Percentiles rank a stretch among this genome's conserved stretches.
These are phyloP conservation scores for Chascanopsetta lugubris DNA, from an alignment of 2,113 vertebrate species.

Conservation along the genomic window DNA sequence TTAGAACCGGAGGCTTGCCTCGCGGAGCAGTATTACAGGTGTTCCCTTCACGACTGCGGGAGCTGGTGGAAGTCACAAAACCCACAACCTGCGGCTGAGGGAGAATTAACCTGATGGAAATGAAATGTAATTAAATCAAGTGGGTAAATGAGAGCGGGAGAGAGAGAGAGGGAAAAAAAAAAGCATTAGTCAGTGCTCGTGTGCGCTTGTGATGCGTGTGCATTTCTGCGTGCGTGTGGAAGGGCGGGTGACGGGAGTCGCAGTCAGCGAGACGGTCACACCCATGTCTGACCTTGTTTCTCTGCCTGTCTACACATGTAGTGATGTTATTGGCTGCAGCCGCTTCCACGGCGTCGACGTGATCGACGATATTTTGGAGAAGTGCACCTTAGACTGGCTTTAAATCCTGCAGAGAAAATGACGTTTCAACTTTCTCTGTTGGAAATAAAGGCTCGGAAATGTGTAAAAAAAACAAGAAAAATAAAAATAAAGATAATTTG, in stretches of 20 bases:
- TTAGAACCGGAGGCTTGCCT: slow-evolving; percentile 66
- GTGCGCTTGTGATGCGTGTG: not conserved
- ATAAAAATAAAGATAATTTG: too few species aligned
- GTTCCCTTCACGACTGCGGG: slow-evolving; percentile 59
- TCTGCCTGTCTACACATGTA: slow-evolving; percentile 66
- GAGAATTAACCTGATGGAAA: slow-evolving; percentile 53
- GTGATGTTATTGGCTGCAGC: slow-evolving; percentile 54
- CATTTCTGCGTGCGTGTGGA: slow-evolving; percentile 35
- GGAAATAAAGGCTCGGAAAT: not conserved
- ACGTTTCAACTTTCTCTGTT: not conserved
- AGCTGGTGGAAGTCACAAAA: slow-evolving; percentile 48
- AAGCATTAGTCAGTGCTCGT: slow-evolving; percentile 21
- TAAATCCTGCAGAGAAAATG: not conserved
- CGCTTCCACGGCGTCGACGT: slow-evolving; percentile 31
- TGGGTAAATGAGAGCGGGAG: slow-evolving; percentile 25
- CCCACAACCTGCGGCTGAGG: slow-evolving; percentile 36
- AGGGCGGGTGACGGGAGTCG: slow-evolving; percentile 42
- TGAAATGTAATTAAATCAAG: slow-evolving; percentile 52
- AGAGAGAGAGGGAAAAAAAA: too few species aligned
- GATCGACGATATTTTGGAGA: not conserved
- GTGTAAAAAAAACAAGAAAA: too few species aligned
- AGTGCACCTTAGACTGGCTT: not conserved
- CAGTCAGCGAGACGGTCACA: slow-evolving; percentile 62
- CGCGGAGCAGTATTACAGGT: slow-evolving; percentile 63
- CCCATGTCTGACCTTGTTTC: slow-evolving; percentile 72